These are phyloP conservation scores for Micromesistius poutassou DNA, from an alignment of 2,797 vertebrate species.

Conservation along the genomic window DNA sequence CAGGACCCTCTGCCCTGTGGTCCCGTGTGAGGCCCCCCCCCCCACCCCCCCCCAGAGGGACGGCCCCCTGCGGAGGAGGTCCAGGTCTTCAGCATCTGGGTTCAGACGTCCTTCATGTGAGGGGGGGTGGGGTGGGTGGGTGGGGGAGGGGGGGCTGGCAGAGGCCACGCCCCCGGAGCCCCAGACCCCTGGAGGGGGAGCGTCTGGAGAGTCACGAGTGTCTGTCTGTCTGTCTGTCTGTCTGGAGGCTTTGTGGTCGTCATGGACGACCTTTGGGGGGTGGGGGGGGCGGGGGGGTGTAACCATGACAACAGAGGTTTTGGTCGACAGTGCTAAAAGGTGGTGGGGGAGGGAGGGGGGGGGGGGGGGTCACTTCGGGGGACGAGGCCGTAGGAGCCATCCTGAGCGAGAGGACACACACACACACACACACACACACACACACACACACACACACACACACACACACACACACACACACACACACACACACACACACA, in stretches of 20 bases:
- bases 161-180: slow-evolving; percentile 25
- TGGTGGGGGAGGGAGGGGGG: background rate
- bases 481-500: too few relatives aligned
- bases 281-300: slow-evolving; percentile 34
- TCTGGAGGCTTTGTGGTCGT: slow-evolving; percentile 12
- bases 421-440: slow-evolving; percentile 27
- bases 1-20: background rate
- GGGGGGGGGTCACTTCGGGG: slow-evolving; percentile 26
- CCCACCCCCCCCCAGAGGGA: too few relatives aligned
- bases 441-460: too few relatives aligned
- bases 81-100: background rate
- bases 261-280: too few relatives aligned
- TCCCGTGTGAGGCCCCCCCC: background rate
- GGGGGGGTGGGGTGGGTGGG: too few relatives aligned
- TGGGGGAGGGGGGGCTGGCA: too few relatives aligned
- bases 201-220: slow-evolving; percentile 1
- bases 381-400: slow-evolving; percentile 55
- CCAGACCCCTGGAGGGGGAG: slow-evolving; percentile 24
- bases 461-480: too few relatives aligned
- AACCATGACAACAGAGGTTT: slow-evolving; percentile 43
- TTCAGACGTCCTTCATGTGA: background rate
- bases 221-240: slow-evolving; percentile 63
- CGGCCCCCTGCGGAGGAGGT: background rate
- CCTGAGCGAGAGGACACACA: slow-evolving; percentile 82
- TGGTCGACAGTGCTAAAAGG: slow-evolving; percentile 51